Conservation (phyloP, 1,140 invertebrate species). For the Mylabris phalerata region DNA sequence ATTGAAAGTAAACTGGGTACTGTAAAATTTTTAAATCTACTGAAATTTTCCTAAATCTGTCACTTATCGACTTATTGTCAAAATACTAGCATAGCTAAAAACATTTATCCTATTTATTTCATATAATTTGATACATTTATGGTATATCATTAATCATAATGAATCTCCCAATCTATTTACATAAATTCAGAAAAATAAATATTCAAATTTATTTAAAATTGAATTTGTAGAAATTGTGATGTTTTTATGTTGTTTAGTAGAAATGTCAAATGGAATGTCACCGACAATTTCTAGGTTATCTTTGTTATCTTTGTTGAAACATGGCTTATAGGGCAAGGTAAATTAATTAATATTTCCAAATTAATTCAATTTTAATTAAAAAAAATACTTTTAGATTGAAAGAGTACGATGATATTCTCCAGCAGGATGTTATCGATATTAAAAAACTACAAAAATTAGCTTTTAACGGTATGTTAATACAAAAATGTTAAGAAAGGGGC, state of each 20-base stretch:
- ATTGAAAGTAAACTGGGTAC: background rate
- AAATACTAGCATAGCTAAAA: slow-evolving; percentile 4
- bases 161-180: no score
- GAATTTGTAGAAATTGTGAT: background rate
- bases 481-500: slow-evolving; percentile 5
- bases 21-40: background rate
- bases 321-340: slow-evolving; percentile 34
- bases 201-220: background rate
- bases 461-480: slow-evolving; percentile 60
- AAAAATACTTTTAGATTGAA: slow-evolving; percentile 54
- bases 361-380: slow-evolving; percentile 3
- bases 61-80: background rate
- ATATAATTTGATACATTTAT: no score
- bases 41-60: background rate
- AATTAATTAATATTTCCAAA: background rate
- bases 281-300: background rate
- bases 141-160: no score
- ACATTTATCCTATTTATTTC: background rate
- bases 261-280: background rate
- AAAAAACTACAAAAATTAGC: slow-evolving; percentile 57
- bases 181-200: background rate
- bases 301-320: slow-evolving; percentile 7
- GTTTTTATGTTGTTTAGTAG: background rate
- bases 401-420: slow-evolving; percentile 63
- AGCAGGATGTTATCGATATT: slow-evolving; percentile 61